Conservation (phyloP, 2,888 invertebrate genomes). For the Monopis laevigella region DNA sequence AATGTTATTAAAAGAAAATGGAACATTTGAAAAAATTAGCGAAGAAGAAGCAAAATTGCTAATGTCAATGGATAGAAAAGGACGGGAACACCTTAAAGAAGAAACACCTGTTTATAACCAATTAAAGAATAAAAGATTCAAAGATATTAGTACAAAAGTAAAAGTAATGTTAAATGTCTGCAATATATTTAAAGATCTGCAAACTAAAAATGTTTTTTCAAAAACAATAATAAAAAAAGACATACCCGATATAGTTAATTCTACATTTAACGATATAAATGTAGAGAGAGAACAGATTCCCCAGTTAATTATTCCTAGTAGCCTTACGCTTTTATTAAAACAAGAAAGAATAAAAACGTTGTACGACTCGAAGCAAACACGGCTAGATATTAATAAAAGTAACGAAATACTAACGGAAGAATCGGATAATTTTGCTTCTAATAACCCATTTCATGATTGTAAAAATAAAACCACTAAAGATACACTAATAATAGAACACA, state of each 20-base stretch:
- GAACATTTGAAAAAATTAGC: constrained; percentile 51
- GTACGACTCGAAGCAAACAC: too few relatives aligned
- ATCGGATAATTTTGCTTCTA: too few relatives aligned
- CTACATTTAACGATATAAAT: constrained; percentile 39
- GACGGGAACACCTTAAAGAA: constrained; percentile 20
- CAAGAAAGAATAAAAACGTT: constrained; percentile 18
- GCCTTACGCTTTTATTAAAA: constrained; percentile 3
- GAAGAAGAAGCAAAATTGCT: constrained; percentile 50
- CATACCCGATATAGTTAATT: constrained; percentile 59
- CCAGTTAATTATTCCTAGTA: constrained; percentile 19
- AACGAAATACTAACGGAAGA: too few relatives aligned
- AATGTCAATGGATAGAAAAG: constrained; percentile 34
- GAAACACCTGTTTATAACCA: constrained; percentile 16
- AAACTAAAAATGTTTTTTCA: constrained; percentile 23
- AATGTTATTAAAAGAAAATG: constrained; percentile 63
- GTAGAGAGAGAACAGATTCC: constrained; percentile 9
- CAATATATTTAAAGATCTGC: constrained; percentile 32
- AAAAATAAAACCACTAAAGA: background rate
- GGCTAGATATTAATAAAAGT: too few relatives aligned
- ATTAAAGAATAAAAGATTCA: constrained; percentile 29
- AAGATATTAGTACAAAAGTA: constrained; percentile 34
- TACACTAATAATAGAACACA: background rate
- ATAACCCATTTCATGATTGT: background rate
- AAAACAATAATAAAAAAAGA: constrained; percentile 22
- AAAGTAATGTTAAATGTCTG: constrained; percentile 41